A percentile compares a stretch with the other conserved stretches of the same genome.
Conservation (phyloP, 2,888 invertebrate genomes). For the Morpho helenor region DNA sequence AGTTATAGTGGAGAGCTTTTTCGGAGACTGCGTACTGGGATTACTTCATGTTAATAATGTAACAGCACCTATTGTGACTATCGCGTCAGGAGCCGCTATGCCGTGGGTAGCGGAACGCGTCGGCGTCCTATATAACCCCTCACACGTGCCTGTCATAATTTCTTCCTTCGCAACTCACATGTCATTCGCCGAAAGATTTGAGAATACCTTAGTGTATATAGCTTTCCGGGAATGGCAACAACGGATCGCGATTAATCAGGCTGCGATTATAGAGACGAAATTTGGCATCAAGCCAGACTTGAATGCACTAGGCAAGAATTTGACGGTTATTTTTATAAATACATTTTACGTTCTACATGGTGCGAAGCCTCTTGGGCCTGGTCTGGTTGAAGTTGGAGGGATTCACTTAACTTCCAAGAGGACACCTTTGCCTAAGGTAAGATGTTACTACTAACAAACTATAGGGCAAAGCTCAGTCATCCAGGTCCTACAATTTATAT, state of each 20-base stretch:
- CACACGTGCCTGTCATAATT: background rate
- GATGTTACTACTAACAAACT: too few species aligned
- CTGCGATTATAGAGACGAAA: too few species aligned
- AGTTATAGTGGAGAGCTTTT: slow-evolving; percentile 73
- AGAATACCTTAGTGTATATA: background rate
- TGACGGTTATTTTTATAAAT: background rate
- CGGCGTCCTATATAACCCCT: background rate
- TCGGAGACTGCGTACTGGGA: slow-evolving; percentile 75
- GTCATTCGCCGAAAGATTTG: background rate
- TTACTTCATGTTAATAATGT: slow-evolving; percentile 51
- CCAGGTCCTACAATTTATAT: too few species aligned
- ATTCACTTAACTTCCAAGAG: too few species aligned
- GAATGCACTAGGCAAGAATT: background rate
- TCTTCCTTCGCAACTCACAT: background rate
- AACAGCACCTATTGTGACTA: background rate
- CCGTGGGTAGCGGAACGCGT: background rate
- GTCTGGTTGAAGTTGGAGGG: slow-evolving; percentile 81
- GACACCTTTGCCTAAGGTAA: too few species aligned
- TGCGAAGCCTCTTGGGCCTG: slow-evolving; percentile 73
- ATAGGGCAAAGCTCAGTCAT: too few species aligned
- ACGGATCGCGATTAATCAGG: too few species aligned
- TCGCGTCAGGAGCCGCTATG: background rate
- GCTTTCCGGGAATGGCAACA: too few species aligned
- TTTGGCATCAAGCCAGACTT: too few species aligned
- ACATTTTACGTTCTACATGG: slow-evolving; percentile 62